Evolutionary conservation across 2,888 invertebrate species (phyloP), one percentile per base, ranked within the genome.

Genomic region (Drepanosiphum platanoidis): DNA sequence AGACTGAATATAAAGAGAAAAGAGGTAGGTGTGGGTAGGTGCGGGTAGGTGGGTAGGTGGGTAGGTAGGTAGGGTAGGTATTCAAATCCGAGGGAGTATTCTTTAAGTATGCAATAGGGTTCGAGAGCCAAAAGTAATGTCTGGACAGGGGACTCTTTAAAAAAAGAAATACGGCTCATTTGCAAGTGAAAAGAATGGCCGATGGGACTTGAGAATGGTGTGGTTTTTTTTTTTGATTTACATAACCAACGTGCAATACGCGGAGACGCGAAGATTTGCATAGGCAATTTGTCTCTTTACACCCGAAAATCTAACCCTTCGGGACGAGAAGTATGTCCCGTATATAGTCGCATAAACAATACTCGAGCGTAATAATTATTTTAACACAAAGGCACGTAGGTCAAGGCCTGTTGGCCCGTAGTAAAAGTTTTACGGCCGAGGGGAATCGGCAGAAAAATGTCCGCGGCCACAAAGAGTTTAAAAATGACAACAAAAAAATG

Each of bases 161-260:
- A 80, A 75, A 52, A 80, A 80, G 18, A 70, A 36, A 70, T 80
- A 80, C 32, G 22, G 27, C 36, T 80, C 52, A 80, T 80, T 80
- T 80, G 68, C 80, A 80, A 80, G 70, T 80, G 52, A 80, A 70
- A 70, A 80, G 70, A 70, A 80, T 36, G 80, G 70, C 22, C 70
- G 36, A 36, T 52, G 70, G 70, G 36, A 80, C 27, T 70, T 36
- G 52, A 52, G 58, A 75, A 61, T 36, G 13, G 27, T 80, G 27
- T 36, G n/a, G 70, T 58, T 70, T 52, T 70, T 70, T 58, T 70
- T 52, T 70, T 70, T 70, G 15, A 80, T 80, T 70, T 70, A 70
- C 70, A 80, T 80, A 80, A 36, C 58, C 22, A 27, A 80, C 70
- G 36, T 36, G 36, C 52, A 22, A 70, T 58, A 80, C 22, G 18